A percentile compares a stretch with the other conserved stretches of the same genome.
phyloP scores from a whole-genome alignment of 2,888 invertebrate species.

The Cyaniris semiargus region DNA sequence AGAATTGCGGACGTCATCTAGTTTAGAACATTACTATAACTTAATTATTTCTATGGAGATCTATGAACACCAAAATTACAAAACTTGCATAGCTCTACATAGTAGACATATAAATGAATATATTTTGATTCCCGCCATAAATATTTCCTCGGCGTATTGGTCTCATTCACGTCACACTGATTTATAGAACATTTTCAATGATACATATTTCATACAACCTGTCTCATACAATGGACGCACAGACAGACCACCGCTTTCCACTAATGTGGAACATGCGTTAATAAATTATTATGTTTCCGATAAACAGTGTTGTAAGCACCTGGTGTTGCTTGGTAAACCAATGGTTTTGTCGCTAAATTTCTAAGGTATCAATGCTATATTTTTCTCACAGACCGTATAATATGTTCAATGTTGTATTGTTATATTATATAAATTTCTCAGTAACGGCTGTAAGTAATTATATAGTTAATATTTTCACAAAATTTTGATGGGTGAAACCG shows the following conservation, averaged over 20 bases:
- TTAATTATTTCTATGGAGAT: too few relatives aligned
- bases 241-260: conserved; percentile 14
- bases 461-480: too few relatives aligned
- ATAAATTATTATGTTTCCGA: background rate
- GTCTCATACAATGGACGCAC: conserved; percentile 12
- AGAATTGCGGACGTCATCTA: too few relatives aligned
- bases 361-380: too few relatives aligned
- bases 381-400: too few relatives aligned
- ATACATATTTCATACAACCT: conserved; percentile 24
- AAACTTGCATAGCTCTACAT: background rate
- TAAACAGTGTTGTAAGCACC: background rate
- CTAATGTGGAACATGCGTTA: conserved; percentile 19
- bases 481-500: too few relatives aligned
- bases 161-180: conserved; percentile 16
- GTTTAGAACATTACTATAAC: too few relatives aligned
- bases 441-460: too few relatives aligned
- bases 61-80: too few relatives aligned
- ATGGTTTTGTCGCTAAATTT: background rate
- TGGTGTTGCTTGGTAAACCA: background rate
- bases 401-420: too few relatives aligned
- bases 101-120: background rate
- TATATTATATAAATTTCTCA: too few relatives aligned
- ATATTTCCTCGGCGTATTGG: conserved; percentile 1
- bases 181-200: background rate
- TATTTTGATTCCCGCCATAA: conserved; percentile 14